Base-by-base conservation (phyloP, 2,888 invertebrate species). In the Cataglyphis albicans region DNA sequence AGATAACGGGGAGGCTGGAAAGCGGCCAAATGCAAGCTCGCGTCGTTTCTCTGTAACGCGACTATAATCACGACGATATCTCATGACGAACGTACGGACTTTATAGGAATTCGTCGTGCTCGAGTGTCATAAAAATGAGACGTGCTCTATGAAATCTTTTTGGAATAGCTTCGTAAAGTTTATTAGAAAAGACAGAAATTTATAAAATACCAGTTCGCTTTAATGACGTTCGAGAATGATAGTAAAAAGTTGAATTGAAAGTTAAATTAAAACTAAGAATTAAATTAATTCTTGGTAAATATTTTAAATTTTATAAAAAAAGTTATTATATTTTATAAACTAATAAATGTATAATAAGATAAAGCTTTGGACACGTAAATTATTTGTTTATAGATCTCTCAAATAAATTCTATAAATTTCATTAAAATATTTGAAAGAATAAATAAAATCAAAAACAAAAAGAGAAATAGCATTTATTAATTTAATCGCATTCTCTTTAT, bases 1-100 rank as follows among this genome's bases (percentile, higher is more conserved):
- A 83, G 80, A 82, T 74, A 82, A 86, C 85, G 89, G 52, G 52
- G 87, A 91, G 87, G 89, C 86, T 91, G 88, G 82, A 88, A 90
- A 87, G 83, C 82, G 84, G 86, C 82, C 82, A 78, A 81, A 81
- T 65, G 52, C 52, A 52, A n/a, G 65, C 44, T 41, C 41, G 44
- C 21, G 44, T 41, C n/a, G 32, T 68, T 68, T 48, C 10, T 35
- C 29, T 18, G 7, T 44, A 44, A 44, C 4, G 48, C 21, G 57
- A 18, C 6, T 35, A 38, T 73, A 25, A 75, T 70, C 41, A 25
- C 44, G 18, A 64, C 41, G 52, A 68, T 82, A 68, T 63, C 63
- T 81, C 29, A 29, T 7, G 48, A 38, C 38, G 10, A 63, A 72
- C n/a, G 35, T 61, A 12, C 9, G 12, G 10, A 9, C 52, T 70